Conservation (phyloP, 2,888 invertebrate genomes). For the Sisyra nigra region DNA sequence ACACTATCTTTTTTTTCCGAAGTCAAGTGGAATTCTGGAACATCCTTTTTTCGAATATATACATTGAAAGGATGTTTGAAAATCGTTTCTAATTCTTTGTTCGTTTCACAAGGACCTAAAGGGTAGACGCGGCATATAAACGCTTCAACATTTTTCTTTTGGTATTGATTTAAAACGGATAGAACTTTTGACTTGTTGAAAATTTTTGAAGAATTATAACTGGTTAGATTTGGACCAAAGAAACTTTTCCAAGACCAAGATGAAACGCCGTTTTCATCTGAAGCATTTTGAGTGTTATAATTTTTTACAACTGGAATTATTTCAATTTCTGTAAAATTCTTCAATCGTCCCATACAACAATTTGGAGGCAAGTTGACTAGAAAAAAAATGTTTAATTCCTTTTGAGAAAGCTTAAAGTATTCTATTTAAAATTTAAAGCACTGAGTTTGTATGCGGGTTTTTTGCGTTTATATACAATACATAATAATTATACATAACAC, state of each 20-base stretch:
- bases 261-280: neutral
- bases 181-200: no score
- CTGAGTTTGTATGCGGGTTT: no score
- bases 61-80: conserved; percentile 24
- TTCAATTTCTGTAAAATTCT: conserved; percentile 37
- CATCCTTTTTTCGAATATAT: conserved; percentile 20
- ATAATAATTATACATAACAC: no score
- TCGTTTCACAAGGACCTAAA: conserved; percentile 9
- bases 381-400: no score
- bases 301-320: conserved; percentile 6
- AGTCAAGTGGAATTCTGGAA: conserved; percentile 13
- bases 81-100: conserved; percentile 6
- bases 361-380: conserved; percentile 3
- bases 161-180: conserved; percentile 5
- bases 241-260: neutral
- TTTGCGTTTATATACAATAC: no score
- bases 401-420: no score
- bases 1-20: conserved; percentile 8
- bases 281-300: neutral
- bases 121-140: conserved; percentile 17
- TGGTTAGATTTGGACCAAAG: neutral
- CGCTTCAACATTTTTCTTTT: conserved; percentile 7
- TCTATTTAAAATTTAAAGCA: no score
- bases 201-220: no score
- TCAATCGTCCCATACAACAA: conserved; percentile 28